These are phyloP conservation scores for Mythimna ferrago DNA, from an alignment of 2,888 invertebrate genomes.

Conservation along the genomic window DNA sequence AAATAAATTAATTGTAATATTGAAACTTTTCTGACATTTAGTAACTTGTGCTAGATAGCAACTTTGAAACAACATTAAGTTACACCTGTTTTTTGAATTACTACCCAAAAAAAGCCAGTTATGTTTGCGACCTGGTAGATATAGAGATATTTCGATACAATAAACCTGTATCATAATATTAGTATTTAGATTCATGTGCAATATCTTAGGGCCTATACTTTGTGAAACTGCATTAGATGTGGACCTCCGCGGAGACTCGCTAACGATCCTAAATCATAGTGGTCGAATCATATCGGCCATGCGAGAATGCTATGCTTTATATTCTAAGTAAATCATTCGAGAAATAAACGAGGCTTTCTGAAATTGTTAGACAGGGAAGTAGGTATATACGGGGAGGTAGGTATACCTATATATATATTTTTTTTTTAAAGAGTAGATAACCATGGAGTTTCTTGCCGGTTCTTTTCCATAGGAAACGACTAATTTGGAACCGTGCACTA, in stretches of 20 bases:
- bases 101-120: no score
- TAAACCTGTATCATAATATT: constrained; percentile 16
- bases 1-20: constrained; percentile 3
- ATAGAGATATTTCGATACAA: constrained; percentile 8
- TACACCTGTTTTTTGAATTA: neutral
- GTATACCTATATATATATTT: no score
- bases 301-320: constrained; percentile 41
- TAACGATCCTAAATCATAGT: constrained; percentile 65
- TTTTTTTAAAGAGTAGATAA: no score
- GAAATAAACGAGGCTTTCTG: neutral
- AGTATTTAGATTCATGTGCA: constrained; percentile 28
- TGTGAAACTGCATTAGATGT: constrained; percentile 39
- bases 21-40: neutral
- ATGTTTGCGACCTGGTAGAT: neutral
- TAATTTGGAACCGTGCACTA: no score
- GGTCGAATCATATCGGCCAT: constrained; percentile 51
- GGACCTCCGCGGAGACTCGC: constrained; percentile 52
- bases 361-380: constrained; percentile 1
- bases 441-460: no score
- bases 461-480: no score
- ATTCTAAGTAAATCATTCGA: constrained; percentile 40
- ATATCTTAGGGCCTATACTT: constrained; percentile 40
- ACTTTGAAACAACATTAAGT: neutral
- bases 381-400: no score
- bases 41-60: neutral